Conservation (phyloP, 2,888 invertebrate genomes). For the Cepaea hortensis region DNA sequence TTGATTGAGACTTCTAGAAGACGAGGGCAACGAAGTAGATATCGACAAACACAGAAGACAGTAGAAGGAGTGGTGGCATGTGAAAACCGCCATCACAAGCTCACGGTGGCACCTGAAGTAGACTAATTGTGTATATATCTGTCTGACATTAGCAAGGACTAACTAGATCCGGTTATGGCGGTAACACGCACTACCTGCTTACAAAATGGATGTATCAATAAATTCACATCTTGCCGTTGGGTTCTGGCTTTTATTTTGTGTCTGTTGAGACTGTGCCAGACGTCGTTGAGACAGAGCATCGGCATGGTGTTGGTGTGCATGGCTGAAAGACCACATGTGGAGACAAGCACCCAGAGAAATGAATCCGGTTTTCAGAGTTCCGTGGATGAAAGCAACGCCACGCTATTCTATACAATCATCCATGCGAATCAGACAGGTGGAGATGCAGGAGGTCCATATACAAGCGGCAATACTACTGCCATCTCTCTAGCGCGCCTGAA, state of each 20-base stretch:
- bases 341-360: background rate
- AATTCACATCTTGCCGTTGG: constrained; percentile 45
- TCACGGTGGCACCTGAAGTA: no score
- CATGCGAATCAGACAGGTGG: background rate
- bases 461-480: background rate
- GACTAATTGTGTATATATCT: no score
- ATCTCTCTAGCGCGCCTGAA: background rate
- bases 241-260: constrained; percentile 43
- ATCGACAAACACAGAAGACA: no score
- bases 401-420: background rate
- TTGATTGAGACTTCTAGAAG: no score
- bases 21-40: no score
- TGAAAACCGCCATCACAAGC: no score
- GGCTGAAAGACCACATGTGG: constrained; percentile 18
- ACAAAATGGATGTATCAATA: background rate
- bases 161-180: background rate
- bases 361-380: no score
- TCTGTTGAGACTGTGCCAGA: constrained; percentile 48
- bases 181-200: background rate
- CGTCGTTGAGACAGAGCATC: constrained; percentile 52
- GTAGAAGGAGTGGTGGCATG: no score
- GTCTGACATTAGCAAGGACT: no score
- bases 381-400: no score
- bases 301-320: constrained; percentile 52
- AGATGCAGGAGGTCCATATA: background rate